Percentiles rank a stretch among this genome's conserved stretches.
phyloP scores from a whole-genome alignment of 2,888 invertebrate genomes.

The Andricus curvator region DNA sequence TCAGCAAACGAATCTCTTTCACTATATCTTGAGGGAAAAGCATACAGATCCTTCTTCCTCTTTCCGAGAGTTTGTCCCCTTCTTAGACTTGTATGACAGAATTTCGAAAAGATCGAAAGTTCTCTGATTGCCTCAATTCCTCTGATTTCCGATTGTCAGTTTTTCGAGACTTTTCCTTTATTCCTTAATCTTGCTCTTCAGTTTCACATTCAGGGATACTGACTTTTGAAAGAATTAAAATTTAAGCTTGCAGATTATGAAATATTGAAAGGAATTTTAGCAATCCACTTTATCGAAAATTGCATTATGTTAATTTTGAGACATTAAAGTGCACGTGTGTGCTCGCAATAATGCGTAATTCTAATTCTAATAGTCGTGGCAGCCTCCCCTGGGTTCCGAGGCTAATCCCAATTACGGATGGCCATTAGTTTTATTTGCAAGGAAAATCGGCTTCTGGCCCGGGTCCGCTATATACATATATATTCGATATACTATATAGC shows the following conservation, averaged over 20 bases:
- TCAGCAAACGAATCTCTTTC: slow-evolving; percentile 25
- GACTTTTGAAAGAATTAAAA: neutral
- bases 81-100: neutral
- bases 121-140: neutral
- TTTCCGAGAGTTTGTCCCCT: neutral
- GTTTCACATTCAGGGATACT: neutral
- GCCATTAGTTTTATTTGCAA: slow-evolving; percentile 75
- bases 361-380: slow-evolving; percentile 66
- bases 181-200: neutral
- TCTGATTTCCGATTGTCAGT: slow-evolving; percentile 4
- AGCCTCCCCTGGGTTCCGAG: slow-evolving; percentile 55
- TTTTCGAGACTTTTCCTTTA: neutral
- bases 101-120: neutral
- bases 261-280: slow-evolving; percentile 1
- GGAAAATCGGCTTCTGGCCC: slow-evolving; percentile 69
- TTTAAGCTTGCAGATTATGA: neutral
- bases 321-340: slow-evolving; percentile 56
- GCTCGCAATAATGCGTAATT: slow-evolving; percentile 62
- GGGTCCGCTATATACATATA: slow-evolving; percentile 32
- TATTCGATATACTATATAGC: slow-evolving; percentile 13
- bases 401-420: slow-evolving; percentile 76
- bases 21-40: neutral
- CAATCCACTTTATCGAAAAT: slow-evolving; percentile 12
- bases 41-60: neutral
- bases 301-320: slow-evolving; percentile 26